Conservation (phyloP, 2,888 invertebrate genomes). For the Sphecodes monilicornis region DNA sequence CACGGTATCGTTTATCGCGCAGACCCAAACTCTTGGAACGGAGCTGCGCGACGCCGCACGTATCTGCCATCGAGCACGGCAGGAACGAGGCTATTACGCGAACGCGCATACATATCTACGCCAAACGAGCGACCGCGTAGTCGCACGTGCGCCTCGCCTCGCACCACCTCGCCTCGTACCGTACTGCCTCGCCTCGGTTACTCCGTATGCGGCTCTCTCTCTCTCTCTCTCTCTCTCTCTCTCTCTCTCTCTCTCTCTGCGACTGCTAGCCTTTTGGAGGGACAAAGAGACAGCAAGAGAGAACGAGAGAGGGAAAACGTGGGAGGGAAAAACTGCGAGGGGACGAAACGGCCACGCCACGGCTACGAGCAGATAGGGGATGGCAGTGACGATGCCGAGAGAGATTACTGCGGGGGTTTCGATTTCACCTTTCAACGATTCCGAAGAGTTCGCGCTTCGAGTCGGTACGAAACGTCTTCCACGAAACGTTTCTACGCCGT, state of each 20-base stretch:
- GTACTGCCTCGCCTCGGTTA: constrained; percentile 26
- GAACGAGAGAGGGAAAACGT: neutral
- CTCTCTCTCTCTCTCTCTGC: constrained; percentile 13
- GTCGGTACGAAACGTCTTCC: neutral
- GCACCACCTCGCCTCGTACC: neutral
- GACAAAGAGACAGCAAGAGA: neutral
- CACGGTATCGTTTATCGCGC: constrained; percentile 79
- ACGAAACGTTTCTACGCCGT: neutral
- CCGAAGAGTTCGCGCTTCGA: constrained; percentile 9
- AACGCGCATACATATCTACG: constrained; percentile 75
- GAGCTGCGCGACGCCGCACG: constrained; percentile 71
- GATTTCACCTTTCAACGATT: constrained; percentile 21
- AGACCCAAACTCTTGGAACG: constrained; percentile 65
- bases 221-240: constrained; percentile 4
- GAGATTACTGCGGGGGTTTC: constrained; percentile 28
- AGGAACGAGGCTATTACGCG: constrained; percentile 80
- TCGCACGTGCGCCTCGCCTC: constrained; percentile 33
- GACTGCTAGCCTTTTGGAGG: neutral
- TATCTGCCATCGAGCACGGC: constrained; percentile 77
- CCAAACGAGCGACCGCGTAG: constrained; percentile 62
- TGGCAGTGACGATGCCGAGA: neutral
- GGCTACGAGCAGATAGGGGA: constrained; percentile 3
- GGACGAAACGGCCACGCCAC: neutral
- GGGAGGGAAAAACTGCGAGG: neutral
- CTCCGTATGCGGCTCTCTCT: constrained; percentile 15